A percentile compares a stretch with the other conserved stretches of the same genome.
phyloP scores from a whole-genome alignment of 2,888 invertebrate genomes.

The Periphyllus acericola region DNA sequence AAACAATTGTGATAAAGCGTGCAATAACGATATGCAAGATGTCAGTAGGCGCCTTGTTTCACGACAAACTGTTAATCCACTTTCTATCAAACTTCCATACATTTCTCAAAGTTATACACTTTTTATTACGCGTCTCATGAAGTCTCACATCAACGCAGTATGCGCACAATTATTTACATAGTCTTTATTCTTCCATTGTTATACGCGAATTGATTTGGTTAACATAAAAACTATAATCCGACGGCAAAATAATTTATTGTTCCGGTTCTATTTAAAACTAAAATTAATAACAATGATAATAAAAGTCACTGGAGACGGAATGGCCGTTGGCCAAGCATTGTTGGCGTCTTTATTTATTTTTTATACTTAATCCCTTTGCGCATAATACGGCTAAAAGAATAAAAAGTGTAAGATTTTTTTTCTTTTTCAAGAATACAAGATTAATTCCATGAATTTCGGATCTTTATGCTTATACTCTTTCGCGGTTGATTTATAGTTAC shows the following conservation, averaged over 20 bases:
- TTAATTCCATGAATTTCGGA: not conserved
- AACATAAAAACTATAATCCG: not conserved
- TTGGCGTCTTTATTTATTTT: not conserved
- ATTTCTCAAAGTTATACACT: not conserved
- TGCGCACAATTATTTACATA: not conserved
- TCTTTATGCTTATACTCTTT: conserved; percentile 12
- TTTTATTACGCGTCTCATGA: not conserved
- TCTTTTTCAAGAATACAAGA: not conserved
- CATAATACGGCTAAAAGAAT: not conserved
- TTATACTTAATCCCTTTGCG: conserved; percentile 7
- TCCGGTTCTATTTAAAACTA: not conserved
- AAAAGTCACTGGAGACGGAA: not conserved
- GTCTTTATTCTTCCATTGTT: not conserved
- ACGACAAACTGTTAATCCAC: not conserved
- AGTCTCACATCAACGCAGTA: not conserved
- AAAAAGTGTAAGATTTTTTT: not conserved
- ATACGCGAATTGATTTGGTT: not conserved
- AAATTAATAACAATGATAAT: not conserved
- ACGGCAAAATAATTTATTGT: not conserved
- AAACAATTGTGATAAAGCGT: not conserved
- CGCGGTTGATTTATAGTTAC: not conserved
- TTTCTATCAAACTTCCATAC: not conserved
- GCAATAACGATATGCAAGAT: not conserved
- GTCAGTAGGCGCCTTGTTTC: not conserved
- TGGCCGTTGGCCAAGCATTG: not conserved